These are phyloP conservation scores for Drosophila mimetica DNA, from an alignment of 2,888 invertebrate genomes.

Conservation along the genomic window DNA sequence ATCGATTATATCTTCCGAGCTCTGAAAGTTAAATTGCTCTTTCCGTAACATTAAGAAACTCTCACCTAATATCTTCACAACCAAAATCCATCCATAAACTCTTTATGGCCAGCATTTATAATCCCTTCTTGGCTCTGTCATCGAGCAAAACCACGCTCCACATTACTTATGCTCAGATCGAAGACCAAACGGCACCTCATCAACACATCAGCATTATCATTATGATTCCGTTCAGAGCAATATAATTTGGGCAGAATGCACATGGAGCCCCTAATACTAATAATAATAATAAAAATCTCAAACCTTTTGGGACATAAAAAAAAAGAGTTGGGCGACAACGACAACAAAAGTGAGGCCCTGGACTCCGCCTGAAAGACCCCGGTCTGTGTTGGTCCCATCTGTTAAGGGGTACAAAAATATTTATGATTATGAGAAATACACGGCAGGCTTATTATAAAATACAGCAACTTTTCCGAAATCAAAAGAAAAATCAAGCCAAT, in stretches of 20 bases:
- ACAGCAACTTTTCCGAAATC: slow-evolving; percentile 79
- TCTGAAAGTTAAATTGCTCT: too few relatives aligned
- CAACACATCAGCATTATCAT: slow-evolving; percentile 78
- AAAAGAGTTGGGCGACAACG: neutral
- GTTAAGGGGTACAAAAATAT: slow-evolving; percentile 67
- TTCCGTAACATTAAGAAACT: neutral
- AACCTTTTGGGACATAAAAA: slow-evolving; percentile 61
- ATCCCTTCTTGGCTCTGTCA: slow-evolving; percentile 38
- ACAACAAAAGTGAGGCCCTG: slow-evolving; percentile 32
- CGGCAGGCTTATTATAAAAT: slow-evolving; percentile 77
- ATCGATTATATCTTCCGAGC: too few relatives aligned
- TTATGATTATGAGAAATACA: slow-evolving; percentile 79
- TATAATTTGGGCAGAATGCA: slow-evolving; percentile 48
- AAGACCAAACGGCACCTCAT: slow-evolving; percentile 76
- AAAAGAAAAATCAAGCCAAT: slow-evolving; percentile 69
- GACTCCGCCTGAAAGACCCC: slow-evolving; percentile 27
- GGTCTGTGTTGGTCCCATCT: slow-evolving; percentile 16
- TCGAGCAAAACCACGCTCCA: slow-evolving; percentile 51
- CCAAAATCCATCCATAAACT: slow-evolving; percentile 32
- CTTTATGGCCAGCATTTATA: slow-evolving; percentile 54
- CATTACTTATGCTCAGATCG: slow-evolving; percentile 44
- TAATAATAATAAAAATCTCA: slow-evolving; percentile 67
- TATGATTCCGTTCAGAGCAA: slow-evolving; percentile 49
- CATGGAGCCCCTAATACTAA: slow-evolving; percentile 41
- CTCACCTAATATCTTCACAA: slow-evolving; percentile 8